phyloP scores from a whole-genome alignment of 1,140 invertebrate genomes.

The Acyrthosiphon pisum region DNA sequence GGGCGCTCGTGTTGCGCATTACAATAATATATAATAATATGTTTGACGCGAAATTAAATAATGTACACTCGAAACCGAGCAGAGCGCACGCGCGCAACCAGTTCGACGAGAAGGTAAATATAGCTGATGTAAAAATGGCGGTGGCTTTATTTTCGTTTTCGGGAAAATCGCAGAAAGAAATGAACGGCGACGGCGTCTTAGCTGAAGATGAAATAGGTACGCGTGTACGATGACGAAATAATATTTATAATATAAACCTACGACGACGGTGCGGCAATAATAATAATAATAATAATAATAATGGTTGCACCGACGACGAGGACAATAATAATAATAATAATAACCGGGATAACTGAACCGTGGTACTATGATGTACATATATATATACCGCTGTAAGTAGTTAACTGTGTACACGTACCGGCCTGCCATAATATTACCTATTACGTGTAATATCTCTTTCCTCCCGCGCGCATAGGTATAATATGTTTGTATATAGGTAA shows the following conservation, averaged over 20 bases:
- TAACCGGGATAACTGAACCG: conserved; percentile 37
- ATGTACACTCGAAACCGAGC: not conserved
- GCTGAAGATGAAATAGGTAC: not conserved
- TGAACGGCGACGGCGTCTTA: not conserved
- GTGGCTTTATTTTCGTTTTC: not conserved
- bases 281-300: not conserved
- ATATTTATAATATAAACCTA: not conserved
- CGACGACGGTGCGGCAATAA: not conserved
- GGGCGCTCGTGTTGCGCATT: conserved; percentile 22
- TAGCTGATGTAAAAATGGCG: not conserved
- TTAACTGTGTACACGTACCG: not conserved
- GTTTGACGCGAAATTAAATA: not conserved
- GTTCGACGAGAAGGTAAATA: not conserved
- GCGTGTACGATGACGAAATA: not conserved
- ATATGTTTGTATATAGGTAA: not conserved
- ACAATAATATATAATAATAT: not conserved
- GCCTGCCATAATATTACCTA: not conserved
- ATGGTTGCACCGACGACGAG: not conserved
- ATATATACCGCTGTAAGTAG: not conserved
- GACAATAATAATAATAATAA: not conserved
- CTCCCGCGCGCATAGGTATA: not conserved
- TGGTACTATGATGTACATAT: not conserved
- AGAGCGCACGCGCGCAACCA: not conserved
- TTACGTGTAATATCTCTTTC: not conserved
- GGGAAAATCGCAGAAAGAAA: not conserved